Base-by-base conservation (phyloP, 2,888 invertebrate species). In the Yponomeuta evonymella region DNA sequence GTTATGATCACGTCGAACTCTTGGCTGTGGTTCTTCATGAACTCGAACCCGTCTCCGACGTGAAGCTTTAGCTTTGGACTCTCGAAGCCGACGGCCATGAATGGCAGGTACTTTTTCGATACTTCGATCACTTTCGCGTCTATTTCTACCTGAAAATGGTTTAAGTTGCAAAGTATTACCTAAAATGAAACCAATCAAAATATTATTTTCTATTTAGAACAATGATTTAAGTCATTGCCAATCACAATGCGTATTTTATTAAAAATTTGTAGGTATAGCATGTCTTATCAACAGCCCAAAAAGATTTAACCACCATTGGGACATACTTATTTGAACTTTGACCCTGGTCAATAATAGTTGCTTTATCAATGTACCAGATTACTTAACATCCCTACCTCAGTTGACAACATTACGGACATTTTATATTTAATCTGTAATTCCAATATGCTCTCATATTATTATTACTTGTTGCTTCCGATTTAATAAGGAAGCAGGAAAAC, bases 1-100 rank as follows among this genome's bases (percentile, higher is more conserved):
- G 99, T 99, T 71, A 99, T 98, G 75, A 99, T 98, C 66, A 99
- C 97, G 89, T 99, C 99, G 85, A 98, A 99, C 86, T 97, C 95
- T 64, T 94, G 93, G 72, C 93, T 93, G 82, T 98, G 96, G 70
- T 96, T 94, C 79, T 96, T 96, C 95, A 99, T 96, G 85, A 97
- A 99, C 77, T 98, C 96, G 82, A 98, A 98, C 0, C 99, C 99
- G 86, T 99, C 99, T 0, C 97, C 97, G 65, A 98, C 95, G 80
- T 95, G 95, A 0, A 99, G 88, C 0, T 93, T 95, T 30, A 99
- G 86, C 86, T 98, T 99, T 0, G 96, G 94, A 81, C 95, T 95
- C 2, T 94, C 93, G 79, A 98, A 97, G 2, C 98, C 98, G 58
- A 94, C 93, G 0, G 98, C 95, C 98, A 99, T 98, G 74, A 96